These are phyloP conservation scores for Lates japonicus DNA, from an alignment of 2,797 vertebrate genomes.

Conservation along the genomic window DNA sequence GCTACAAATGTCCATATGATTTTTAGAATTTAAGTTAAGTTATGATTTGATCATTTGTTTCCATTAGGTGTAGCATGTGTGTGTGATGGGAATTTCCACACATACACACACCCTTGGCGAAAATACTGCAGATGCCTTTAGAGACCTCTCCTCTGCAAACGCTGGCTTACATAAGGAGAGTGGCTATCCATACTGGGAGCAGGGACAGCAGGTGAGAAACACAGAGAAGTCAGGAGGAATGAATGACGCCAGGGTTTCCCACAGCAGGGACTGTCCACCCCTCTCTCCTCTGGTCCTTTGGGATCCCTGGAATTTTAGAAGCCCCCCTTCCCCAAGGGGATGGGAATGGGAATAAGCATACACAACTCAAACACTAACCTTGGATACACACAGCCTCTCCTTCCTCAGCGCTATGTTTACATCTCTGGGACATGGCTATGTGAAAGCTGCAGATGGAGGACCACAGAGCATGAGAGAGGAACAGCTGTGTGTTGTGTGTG, in stretches of 20 bases:
- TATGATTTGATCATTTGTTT: neutral
- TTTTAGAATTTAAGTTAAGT: neutral
- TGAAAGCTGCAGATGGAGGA: slow-evolving; percentile 70
- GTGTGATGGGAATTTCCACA: neutral
- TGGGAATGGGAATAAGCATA: slow-evolving; percentile 36
- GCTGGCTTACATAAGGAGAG: slow-evolving; percentile 73
- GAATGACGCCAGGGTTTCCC: too few species aligned
- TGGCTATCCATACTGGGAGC: slow-evolving; percentile 23
- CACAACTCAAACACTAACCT: slow-evolving; percentile 27
- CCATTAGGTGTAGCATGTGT: too few species aligned
- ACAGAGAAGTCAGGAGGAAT: slow-evolving; percentile 53
- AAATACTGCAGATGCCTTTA: slow-evolving; percentile 45
- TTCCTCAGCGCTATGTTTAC: slow-evolving; percentile 61
- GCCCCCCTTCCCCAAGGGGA: slow-evolving; percentile 7
- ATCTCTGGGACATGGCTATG: slow-evolving; percentile 69
- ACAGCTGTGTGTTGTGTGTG: slow-evolving; percentile 65
- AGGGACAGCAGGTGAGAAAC: slow-evolving; percentile 48
- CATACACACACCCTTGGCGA: slow-evolving; percentile 23
- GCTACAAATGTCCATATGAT: neutral
- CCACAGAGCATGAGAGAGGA: slow-evolving; percentile 63
- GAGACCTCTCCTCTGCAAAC: slow-evolving; percentile 30
- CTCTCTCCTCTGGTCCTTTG: slow-evolving; percentile 41
- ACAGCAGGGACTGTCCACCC: slow-evolving; percentile 56
- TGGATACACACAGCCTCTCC: slow-evolving; percentile 30
- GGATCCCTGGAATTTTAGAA: slow-evolving; percentile 59